Percentiles rank a stretch among this genome's conserved stretches.
phyloP scores from a whole-genome alignment of 2,888 invertebrate genomes.

The Tipula helvola region DNA sequence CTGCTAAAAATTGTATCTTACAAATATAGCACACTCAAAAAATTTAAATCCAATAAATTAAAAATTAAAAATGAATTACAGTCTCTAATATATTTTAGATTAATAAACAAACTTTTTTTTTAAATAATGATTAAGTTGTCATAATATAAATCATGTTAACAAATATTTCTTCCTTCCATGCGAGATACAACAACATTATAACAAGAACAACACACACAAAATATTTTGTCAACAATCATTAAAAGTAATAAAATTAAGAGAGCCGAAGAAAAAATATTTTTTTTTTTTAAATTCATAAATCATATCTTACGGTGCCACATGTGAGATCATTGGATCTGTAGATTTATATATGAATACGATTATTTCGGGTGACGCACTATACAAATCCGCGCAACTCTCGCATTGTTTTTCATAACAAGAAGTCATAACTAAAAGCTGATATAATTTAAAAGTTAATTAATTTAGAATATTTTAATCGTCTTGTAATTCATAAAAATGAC shows the following conservation, averaged over 20 bases:
- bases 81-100: neutral
- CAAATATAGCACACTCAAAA: neutral
- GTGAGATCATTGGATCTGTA: neutral
- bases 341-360: neutral
- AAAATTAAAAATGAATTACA: constrained; percentile 4
- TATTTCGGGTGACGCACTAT: neutral
- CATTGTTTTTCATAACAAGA: neutral
- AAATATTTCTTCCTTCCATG: neutral
- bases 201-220: neutral
- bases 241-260: neutral
- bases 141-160: neutral
- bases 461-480: neutral
- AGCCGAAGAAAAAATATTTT: neutral
- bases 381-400: neutral
- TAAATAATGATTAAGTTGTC: neutral
- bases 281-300: neutral
- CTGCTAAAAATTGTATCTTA: too few species aligned
- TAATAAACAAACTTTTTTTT: neutral
- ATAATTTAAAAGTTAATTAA: neutral
- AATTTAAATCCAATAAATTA: constrained; percentile 4
- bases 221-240: neutral
- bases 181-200: neutral
- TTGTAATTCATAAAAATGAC: neutral
- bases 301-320: neutral
- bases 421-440: neutral